phyloP scores from a whole-genome alignment of 1,140 invertebrate genomes.

The Microplitis demolitor region DNA sequence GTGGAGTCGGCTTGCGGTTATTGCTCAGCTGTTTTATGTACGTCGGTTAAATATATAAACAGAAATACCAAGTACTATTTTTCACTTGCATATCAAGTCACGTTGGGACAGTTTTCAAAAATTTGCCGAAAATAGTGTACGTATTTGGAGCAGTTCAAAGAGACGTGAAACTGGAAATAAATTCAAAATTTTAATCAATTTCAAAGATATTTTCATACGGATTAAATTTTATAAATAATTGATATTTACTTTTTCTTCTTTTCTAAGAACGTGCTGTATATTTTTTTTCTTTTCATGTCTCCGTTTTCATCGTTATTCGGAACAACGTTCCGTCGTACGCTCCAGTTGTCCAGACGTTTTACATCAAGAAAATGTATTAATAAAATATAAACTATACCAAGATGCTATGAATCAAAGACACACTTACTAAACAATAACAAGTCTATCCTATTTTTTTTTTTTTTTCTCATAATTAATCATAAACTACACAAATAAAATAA shows the following conservation, averaged over 20 bases:
- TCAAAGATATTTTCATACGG: too few species aligned
- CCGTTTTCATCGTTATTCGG: slow-evolving; percentile 5
- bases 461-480: neutral
- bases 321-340: slow-evolving; percentile 14
- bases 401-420: neutral
- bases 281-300: slow-evolving; percentile 8
- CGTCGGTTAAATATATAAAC: too few species aligned
- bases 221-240: neutral
- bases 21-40: neutral
- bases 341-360: slow-evolving; percentile 10
- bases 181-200: too few species aligned
- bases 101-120: too few species aligned
- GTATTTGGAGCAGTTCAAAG: too few species aligned
- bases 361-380: neutral
- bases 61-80: too few species aligned
- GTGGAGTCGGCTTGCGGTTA: neutral
- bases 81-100: too few species aligned
- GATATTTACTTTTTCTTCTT: neutral
- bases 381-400: neutral
- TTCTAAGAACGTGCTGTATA: neutral
- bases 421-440: too few species aligned
- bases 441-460: too few species aligned
- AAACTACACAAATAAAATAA: too few species aligned
- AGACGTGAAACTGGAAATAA: too few species aligned
- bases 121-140: too few species aligned